A percentile compares a stretch with the other conserved stretches of the same genome.
Evolutionary conservation across 2,888 invertebrate species (phyloP).

Genomic region (Cheilosia scutellata): DNA sequence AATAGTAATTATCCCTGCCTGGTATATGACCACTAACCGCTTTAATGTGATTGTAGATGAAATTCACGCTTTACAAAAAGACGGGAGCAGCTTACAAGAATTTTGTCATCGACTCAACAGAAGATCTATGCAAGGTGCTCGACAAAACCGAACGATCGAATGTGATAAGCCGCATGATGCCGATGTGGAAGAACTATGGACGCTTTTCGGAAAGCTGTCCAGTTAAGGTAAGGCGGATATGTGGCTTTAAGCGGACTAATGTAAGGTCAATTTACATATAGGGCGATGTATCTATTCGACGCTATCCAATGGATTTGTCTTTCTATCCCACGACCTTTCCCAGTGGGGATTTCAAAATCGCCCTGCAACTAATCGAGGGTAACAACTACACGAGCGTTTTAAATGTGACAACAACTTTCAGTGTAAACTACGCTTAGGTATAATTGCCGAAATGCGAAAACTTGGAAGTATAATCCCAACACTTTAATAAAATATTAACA

Average conservation of each 20-base stretch:
- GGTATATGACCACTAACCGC: too few relatives aligned
- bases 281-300: slow-evolving; percentile 48
- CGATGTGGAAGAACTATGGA: slow-evolving; percentile 70
- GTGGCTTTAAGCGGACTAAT: not conserved
- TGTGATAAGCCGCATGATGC: slow-evolving; percentile 63
- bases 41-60: slow-evolving; percentile 37
- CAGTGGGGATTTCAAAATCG: slow-evolving; percentile 52
- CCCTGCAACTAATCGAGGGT: slow-evolving; percentile 38
- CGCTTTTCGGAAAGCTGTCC: slow-evolving; percentile 53
- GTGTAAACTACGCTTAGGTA: slow-evolving; percentile 35
- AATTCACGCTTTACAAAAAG: slow-evolving; percentile 55
- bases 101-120: slow-evolving; percentile 56
- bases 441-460: too few relatives aligned
- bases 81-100: slow-evolving; percentile 13
- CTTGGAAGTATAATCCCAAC: too few relatives aligned
- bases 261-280: not conserved
- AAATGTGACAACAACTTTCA: slow-evolving; percentile 41
- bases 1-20: slow-evolving; percentile 1
- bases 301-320: slow-evolving; percentile 66
- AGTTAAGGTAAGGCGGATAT: slow-evolving; percentile 24
- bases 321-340: slow-evolving; percentile 64
- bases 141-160: slow-evolving; percentile 66
- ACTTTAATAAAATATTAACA: too few relatives aligned
- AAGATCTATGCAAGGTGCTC: slow-evolving; percentile 65
- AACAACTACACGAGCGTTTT: slow-evolving; percentile 28